These are phyloP conservation scores for Xerus rutilus DNA, from an alignment of 2,797 vertebrate genomes.

Conservation along the genomic window DNA sequence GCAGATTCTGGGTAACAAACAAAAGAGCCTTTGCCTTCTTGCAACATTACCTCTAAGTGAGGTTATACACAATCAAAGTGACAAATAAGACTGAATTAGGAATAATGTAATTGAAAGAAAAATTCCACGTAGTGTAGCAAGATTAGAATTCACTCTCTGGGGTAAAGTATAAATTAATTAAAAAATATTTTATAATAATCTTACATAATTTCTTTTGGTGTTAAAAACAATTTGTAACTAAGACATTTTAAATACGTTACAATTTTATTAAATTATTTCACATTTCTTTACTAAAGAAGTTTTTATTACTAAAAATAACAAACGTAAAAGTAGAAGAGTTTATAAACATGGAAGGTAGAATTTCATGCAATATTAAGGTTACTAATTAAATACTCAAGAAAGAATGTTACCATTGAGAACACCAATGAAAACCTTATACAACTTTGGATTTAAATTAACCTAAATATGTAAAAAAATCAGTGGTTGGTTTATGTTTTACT, in stretches of 20 bases:
- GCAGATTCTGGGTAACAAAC: neutral
- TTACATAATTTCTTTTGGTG: neutral
- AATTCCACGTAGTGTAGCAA: neutral
- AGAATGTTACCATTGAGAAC: slow-evolving; percentile 24
- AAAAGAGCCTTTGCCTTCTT: neutral
- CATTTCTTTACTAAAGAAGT: neutral
- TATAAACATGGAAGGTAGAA: neutral
- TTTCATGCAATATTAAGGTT: neutral
- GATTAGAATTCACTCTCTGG: neutral
- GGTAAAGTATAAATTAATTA: neutral
- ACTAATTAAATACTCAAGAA: slow-evolving; percentile 24
- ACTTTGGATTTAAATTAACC: slow-evolving; percentile 18
- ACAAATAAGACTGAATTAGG: neutral
- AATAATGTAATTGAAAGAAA: neutral
- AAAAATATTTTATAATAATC: slow-evolving; percentile 21
- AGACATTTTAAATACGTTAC: neutral
- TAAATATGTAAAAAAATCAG: neutral
- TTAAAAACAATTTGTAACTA: neutral
- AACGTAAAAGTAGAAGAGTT: neutral
- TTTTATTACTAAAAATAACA: slow-evolving; percentile 31
- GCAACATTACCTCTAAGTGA: neutral
- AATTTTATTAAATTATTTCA: neutral
- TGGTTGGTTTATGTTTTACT: neutral
- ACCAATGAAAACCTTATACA: neutral
- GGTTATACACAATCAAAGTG: neutral